Conservation (phyloP, 2,113 vertebrate species). For the Chamaea fasciata region DNA sequence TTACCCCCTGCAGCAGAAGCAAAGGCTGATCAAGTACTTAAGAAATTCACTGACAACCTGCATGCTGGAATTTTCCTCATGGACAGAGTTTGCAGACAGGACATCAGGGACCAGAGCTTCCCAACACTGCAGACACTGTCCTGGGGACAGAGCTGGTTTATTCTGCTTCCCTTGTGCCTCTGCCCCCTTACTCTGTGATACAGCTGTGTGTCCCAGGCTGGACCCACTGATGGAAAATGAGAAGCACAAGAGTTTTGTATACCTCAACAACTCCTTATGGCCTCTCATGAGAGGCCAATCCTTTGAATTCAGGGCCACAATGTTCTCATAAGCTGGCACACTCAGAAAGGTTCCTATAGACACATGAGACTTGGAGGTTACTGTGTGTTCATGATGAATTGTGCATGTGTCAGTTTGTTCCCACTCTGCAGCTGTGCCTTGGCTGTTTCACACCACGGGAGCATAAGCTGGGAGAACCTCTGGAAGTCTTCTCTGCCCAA, state of each 20-base stretch:
- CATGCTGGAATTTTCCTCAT: neutral
- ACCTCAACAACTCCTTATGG: neutral
- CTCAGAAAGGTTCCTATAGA: neutral
- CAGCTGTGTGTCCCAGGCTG: neutral
- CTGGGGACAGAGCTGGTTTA: neutral
- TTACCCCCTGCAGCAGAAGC: neutral
- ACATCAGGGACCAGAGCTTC: neutral
- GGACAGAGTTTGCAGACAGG: neutral
- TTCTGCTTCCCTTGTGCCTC: neutral
- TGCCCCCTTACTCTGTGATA: neutral
- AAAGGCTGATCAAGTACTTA: neutral
- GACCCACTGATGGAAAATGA: neutral
- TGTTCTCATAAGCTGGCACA: neutral
- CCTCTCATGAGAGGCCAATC: neutral
- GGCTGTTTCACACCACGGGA: neutral
- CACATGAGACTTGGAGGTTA: neutral
- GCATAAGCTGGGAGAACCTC: neutral
- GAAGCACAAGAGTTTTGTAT: neutral
- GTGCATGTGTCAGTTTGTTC: neutral
- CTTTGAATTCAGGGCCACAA: neutral
- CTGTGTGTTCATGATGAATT: accelerated
- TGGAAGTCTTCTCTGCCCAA: neutral
- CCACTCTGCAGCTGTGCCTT: neutral
- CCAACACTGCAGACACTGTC: neutral
- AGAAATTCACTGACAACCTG: neutral